Conservation (phyloP, 2,797 vertebrate species). For the Poliocrania exsul region DNA sequence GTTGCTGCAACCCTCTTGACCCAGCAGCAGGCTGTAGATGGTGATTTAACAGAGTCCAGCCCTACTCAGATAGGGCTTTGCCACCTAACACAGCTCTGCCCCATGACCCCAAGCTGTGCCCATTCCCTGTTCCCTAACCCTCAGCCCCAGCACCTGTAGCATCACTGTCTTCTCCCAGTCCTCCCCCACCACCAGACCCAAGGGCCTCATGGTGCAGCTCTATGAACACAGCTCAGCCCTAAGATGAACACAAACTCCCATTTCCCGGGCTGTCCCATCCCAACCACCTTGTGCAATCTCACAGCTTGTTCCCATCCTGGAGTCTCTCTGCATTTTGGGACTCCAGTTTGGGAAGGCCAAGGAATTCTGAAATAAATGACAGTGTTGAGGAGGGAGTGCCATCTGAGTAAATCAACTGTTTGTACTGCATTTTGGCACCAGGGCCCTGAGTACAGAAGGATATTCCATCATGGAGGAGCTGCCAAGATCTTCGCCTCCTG, state of each 20-base stretch:
- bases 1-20: rapidly evolving
- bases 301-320: not conserved
- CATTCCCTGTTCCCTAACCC: not conserved
- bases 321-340: not conserved
- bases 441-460: not conserved
- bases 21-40: not conserved
- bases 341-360: not conserved
- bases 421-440: not conserved
- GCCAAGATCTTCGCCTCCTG: not conserved
- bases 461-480: not conserved
- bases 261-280: not conserved
- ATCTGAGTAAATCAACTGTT: not conserved
- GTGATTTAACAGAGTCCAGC: not conserved
- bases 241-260: not conserved
- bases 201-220: not conserved
- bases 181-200: rapidly evolving
- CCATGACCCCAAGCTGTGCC: not conserved
- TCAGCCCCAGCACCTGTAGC: not conserved
- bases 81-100: not conserved
- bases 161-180: not conserved
- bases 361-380: not conserved
- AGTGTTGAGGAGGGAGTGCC: not conserved
- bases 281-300: not conserved
- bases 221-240: not conserved
- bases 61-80: not conserved